Percentiles rank a stretch among this genome's conserved stretches.
These are phyloP conservation scores for Chrysopa pallens DNA, from an alignment of 1,140 invertebrate species.

Conservation along the genomic window DNA sequence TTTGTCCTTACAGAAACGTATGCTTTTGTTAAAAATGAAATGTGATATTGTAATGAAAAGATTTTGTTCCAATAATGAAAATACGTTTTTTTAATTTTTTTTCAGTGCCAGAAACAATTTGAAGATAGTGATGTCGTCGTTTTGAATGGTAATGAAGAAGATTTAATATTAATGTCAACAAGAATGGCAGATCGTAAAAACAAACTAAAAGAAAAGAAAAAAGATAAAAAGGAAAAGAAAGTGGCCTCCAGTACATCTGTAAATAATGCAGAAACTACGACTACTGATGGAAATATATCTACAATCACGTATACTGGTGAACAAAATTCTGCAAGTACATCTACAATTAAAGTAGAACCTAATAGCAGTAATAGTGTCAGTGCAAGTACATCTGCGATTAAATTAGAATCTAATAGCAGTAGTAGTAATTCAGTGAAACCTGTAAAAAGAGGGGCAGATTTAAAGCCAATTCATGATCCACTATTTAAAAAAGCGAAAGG, in stretches of 20 bases:
- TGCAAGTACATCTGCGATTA: conserved; percentile 11
- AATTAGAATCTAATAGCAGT: conserved; percentile 15
- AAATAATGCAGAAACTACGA: conserved; percentile 3
- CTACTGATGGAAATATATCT: conserved; percentile 9
- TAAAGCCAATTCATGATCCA: conserved; percentile 26
- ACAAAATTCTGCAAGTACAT: not conserved
- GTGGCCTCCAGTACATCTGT: conserved; percentile 10
- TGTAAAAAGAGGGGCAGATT: conserved; percentile 3
- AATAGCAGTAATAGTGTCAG: conserved; percentile 11
- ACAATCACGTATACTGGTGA: conserved; percentile 1
- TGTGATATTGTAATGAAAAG: too few species aligned
- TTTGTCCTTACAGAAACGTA: too few species aligned
- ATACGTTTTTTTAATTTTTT: too few species aligned
- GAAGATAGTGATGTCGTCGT: conserved; percentile 63
- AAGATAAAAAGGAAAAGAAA: conserved; percentile 46
- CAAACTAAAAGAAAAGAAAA: conserved; percentile 49
- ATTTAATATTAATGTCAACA: conserved; percentile 45
- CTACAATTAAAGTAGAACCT: conserved; percentile 17
- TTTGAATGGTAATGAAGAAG: conserved; percentile 70
- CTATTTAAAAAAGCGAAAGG: conserved; percentile 58
- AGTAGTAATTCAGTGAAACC: conserved; percentile 18
- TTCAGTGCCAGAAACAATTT: conserved; percentile 62
- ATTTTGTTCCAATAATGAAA: too few species aligned
- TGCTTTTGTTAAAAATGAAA: too few species aligned
- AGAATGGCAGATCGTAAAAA: conserved; percentile 40